Evolutionary conservation across 2,113 vertebrate species (phyloP), one percentile per base, ranked within the genome.

Genomic region (Ceyx melanurus): DNA sequence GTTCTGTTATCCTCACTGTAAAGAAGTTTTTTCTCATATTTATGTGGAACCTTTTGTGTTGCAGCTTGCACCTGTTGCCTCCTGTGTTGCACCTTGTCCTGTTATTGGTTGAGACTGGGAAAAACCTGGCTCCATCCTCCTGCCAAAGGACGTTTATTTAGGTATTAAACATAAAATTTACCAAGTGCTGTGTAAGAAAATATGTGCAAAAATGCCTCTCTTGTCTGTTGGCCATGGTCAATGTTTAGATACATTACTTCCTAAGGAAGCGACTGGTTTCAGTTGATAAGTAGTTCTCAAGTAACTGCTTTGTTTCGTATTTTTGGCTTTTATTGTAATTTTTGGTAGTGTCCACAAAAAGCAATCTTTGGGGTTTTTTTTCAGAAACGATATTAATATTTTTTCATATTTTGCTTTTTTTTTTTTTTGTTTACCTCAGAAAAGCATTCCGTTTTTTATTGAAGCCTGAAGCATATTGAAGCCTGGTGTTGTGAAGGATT

Each of bases 261-360:
- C 81, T 83, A 45, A 86, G 31, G 46, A 85, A 84, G 89, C 82
- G 88, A 94, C 80, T 94, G 67, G 57, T 89, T 87, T 75, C 46
- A 73, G 80, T 94, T 9, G 13, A 62, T 84, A 89, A 68, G 46
- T 92, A 60, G 46, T 68, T 91, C 56, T 91, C 53, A 89, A 81
- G 64, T 94, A 94, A 85, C 40, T 92, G 51, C 56, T 95, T 96
- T 92, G n/a, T 20, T 70, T 92, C 57, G 17, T 58, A 33, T 70
- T 90, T 37, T 43, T 90, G 42, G 51, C 61, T 90, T 67, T 73
- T 89, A 76, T 45, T 66, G 92, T 51, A 53, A 7, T 37, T 37
- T 61, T 92, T 74, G 86, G 20, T 62, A 80, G 45, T 51, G 33
- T 42, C 17, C n/a, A 72, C 48, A 50, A 50, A 82, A 68, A 77